Conservation (phyloP, 1,140 invertebrate genomes). For the Chelonus insularis region DNA sequence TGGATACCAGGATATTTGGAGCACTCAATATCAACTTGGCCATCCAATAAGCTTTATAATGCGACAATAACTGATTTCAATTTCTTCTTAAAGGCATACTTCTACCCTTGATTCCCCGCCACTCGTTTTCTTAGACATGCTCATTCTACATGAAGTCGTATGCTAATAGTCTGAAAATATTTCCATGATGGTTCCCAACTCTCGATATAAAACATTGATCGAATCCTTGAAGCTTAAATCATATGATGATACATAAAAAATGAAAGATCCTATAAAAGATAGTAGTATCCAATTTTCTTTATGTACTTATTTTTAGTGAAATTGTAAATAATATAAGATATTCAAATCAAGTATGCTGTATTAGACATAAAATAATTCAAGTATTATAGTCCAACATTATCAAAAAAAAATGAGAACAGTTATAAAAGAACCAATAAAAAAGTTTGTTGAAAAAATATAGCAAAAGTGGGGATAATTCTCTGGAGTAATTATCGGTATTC, state of each 20-base stretch:
- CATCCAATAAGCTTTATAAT: constrained; percentile 43
- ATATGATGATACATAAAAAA: too few species aligned
- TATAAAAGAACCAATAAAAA: constrained; percentile 29
- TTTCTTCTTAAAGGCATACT: constrained; percentile 31
- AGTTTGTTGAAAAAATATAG: constrained; percentile 26
- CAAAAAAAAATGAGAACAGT: constrained; percentile 32
- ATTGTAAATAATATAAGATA: too few species aligned
- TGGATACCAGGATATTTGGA: too few species aligned
- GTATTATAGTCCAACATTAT: too few species aligned
- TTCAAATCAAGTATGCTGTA: too few species aligned
- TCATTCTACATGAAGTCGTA: constrained; percentile 22
- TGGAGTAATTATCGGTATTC: constrained; percentile 9
- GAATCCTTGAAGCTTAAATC: neutral
- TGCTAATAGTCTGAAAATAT: constrained; percentile 26
- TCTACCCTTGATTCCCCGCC: constrained; percentile 23
- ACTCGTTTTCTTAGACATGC: constrained; percentile 24
- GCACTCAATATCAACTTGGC: too few species aligned
- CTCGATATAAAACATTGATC: constrained; percentile 23
- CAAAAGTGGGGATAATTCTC: neutral
- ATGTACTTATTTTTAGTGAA: too few species aligned
- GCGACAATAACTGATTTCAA: constrained; percentile 50
- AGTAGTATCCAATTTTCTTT: too few species aligned
- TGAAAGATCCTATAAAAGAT: too few species aligned
- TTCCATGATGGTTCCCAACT: constrained; percentile 25
- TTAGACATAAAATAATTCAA: too few species aligned